A percentile compares a stretch with the other conserved stretches of the same genome.
phyloP scores from a whole-genome alignment of 2,113 vertebrate species.

The Thunnus maccoyii region DNA sequence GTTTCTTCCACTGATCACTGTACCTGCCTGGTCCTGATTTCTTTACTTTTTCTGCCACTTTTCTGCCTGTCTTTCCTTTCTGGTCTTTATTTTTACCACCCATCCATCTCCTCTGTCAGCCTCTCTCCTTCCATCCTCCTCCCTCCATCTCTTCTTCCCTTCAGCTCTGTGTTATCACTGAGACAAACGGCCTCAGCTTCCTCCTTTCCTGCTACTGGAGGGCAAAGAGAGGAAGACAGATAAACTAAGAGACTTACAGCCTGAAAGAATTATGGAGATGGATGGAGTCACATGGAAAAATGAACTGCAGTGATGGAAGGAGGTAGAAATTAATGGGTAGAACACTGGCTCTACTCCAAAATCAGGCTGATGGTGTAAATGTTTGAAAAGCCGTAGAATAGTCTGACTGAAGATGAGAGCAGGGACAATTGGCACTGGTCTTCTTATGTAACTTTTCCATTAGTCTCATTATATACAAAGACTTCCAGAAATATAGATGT shows the following conservation, averaged over 20 bases:
- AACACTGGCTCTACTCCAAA: no score
- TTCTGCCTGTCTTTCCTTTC: neutral
- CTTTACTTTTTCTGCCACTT: neutral
- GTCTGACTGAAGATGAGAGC: no score
- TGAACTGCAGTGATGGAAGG: no score
- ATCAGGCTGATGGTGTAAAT: no score
- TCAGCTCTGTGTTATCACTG: slow-evolving; percentile 9
- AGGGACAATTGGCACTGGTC: no score
- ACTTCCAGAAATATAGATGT: no score
- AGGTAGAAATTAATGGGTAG: no score
- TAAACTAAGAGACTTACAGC: neutral
- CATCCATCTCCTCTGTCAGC: slow-evolving; percentile 13
- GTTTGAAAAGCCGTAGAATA: no score
- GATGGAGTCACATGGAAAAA: neutral
- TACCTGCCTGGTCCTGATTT: neutral
- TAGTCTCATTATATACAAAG: no score
- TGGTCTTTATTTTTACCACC: neutral
- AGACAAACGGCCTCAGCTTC: slow-evolving; percentile 1
- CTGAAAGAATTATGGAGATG: neutral
- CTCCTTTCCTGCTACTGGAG: slow-evolving; percentile 14
- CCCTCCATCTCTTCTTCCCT: neutral
- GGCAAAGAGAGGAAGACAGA: neutral
- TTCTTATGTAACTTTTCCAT: no score
- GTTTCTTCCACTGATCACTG: neutral
- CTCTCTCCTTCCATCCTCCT: neutral